Base-by-base conservation (phyloP, 2,888 invertebrate species). In the Cephonodes hylas region DNA sequence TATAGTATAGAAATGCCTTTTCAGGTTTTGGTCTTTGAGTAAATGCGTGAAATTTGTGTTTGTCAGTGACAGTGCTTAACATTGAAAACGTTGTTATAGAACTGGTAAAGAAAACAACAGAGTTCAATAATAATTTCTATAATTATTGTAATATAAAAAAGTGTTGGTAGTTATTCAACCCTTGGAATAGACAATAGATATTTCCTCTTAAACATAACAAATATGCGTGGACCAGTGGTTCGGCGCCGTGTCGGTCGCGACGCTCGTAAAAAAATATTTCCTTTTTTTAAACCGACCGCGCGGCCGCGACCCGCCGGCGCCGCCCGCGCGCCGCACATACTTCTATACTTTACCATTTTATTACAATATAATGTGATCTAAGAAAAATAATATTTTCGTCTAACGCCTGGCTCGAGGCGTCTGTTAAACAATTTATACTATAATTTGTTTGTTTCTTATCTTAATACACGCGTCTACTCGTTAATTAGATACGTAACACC, bases 111-210 rank as follows among this genome's bases (percentile, higher is more conserved):
- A 82, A 65, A 83, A 79, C 48, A 88, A 88, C 83, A 71, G 65
- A 60, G 63, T 80, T 93, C 93, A 93, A 93, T 93, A 93, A 93
- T 93, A 93, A 93, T 93, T 92, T 93, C 93, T 93, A 93, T 93
- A 93, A 93, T 93, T 93, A 93, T 93, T 90, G 91, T 93, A 92
- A 92, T 93, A 93, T 93, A 93, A 93, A 93, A 93, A 93, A 93
- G 93, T 93, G 91, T 92, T 85, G 91, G 88, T 91, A 89, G 86
- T 91, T 90, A 62, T 62, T 73, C 59, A 89, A 91, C 92, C 92
- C 88, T 88, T 89, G 92, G 91, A 92, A 92, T 92, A 92, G 92
- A 91, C 89, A 92, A 90, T 92, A 91, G 91, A 91, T 92, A 91
- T 89, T 90, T 91, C 89, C 83, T 91, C 91, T 92, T 92, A 91